Evolutionary conservation across 2,113 vertebrate species (phyloP), one percentile per base, ranked within the genome.

Genomic region (Coreoperca whiteheadi): DNA sequence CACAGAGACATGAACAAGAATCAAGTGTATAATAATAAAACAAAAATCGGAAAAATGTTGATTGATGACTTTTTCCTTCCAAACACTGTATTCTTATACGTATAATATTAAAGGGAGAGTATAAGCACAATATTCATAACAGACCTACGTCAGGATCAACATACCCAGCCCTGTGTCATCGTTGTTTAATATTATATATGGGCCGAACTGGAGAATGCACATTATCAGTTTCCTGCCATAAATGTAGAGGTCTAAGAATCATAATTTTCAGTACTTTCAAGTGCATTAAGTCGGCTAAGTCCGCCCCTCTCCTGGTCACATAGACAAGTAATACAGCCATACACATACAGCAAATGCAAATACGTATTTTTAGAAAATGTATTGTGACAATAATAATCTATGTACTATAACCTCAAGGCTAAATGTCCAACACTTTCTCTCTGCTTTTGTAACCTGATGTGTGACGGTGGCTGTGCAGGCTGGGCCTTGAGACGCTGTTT

Each of bases 401-500:
- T 20, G 8, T 32, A 12, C 30, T 51, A 23, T n/a, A 32, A 25
- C 15, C 25, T 32, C 8, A 30, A 25, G 25, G 65, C 7, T 46
- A 20, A 21, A 43, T 48, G 11, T 23, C 39, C 28, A 34, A 48
- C 6, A 16, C 34, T 41, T 21, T n/a, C 6, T 64, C 32, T 64
- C 41, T 74, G 53, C 60, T n/a, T 54, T 20, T 51, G 80, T 51
- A 34, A 34, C 32, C 6, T 67, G 53, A 74, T 61, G 41, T 66
- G 46, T 67, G 37, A 73, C 37, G 21, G 15, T 60, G 54, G 21
- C 63, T 12, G n/a, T 16, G 39, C 25, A 20, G 54, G 5, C 12
- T 53, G 43, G 51, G 43, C n/a, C 18, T 43, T 53, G 32, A 75
- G 54, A 81, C 34, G 28, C 34, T 57, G 37, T 68, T 76, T 71